Conservation (phyloP, 2,888 invertebrate species). For the Fissipunctia ypsillon region DNA sequence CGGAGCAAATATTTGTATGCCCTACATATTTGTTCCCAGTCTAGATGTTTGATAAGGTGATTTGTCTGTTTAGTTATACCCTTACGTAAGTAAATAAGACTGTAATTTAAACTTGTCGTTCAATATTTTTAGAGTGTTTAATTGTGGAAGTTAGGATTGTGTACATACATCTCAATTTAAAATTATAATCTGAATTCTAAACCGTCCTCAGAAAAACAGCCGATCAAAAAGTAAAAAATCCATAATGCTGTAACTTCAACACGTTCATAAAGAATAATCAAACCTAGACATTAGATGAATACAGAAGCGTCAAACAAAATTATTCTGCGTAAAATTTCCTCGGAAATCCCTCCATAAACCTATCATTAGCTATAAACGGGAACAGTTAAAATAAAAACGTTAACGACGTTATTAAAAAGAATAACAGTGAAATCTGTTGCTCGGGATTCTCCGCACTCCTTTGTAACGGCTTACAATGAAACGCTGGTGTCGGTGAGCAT, state of each 20-base stretch:
- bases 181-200: not conserved
- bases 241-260: slow-evolving; percentile 7
- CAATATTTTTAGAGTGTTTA: not conserved
- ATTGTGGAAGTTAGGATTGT: not conserved
- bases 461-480: slow-evolving; percentile 74
- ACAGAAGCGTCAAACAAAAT: slow-evolving; percentile 40
- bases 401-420: slow-evolving; percentile 70
- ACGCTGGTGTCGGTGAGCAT: slow-evolving; percentile 76
- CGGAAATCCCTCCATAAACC: slow-evolving; percentile 51
- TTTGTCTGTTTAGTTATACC: slow-evolving; percentile 39
- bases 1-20: slow-evolving; percentile 50
- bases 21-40: slow-evolving; percentile 37
- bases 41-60: slow-evolving; percentile 47
- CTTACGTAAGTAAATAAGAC: slow-evolving; percentile 6
- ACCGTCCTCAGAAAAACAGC: not conserved
- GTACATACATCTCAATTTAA: not conserved
- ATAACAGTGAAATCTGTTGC: slow-evolving; percentile 72
- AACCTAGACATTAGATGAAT: slow-evolving; percentile 40
- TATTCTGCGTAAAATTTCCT: slow-evolving; percentile 25
- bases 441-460: slow-evolving; percentile 72
- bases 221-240: slow-evolving; percentile 16
- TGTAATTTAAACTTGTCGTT: slow-evolving; percentile 19
- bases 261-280: slow-evolving; percentile 38
- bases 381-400: slow-evolving; percentile 64
- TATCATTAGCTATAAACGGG: slow-evolving; percentile 63